Evolutionary conservation across 2,797 vertebrate species (phyloP).

Genomic region (Enteromius thamalakanensis): DNA sequence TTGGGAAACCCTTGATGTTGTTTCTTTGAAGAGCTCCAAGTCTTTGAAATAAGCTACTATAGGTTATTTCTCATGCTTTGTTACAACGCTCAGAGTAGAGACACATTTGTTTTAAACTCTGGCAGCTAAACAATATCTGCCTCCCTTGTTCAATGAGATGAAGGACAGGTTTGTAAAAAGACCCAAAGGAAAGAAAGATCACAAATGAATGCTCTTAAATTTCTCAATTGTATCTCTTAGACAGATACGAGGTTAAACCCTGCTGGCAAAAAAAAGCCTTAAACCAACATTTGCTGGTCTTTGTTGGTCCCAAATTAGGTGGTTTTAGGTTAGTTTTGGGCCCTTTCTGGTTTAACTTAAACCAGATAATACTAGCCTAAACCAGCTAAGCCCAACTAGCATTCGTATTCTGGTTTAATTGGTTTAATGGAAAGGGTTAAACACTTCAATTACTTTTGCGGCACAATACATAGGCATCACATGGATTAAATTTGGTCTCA

Average conservation of each 20-base stretch:
- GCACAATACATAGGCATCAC: neutral
- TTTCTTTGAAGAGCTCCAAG: conserved; percentile 25
- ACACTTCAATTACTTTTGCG: conserved; percentile 20
- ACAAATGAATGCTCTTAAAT: neutral
- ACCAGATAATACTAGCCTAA: neutral
- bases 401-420: neutral
- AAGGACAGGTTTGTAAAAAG: neutral
- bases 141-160: conserved; percentile 10
- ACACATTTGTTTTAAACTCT: conserved; percentile 9
- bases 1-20: conserved; percentile 1
- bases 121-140: conserved; percentile 22
- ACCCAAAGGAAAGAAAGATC: conserved; percentile 3
- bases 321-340: neutral
- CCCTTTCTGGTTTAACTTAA: neutral
- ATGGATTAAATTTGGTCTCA: conserved; percentile 4
- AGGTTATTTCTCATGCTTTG: conserved; percentile 10
- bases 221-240: neutral
- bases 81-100: conserved; percentile 1
- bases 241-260: neutral
- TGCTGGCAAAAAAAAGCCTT: neutral
- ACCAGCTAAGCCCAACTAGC: neutral
- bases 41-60: conserved; percentile 26
- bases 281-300: neutral
- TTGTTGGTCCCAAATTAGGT: neutral
- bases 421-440: conserved; percentile 5